Conservation (phyloP, 1,140 invertebrate species). For the Tetranychus cinnabarinus region DNA sequence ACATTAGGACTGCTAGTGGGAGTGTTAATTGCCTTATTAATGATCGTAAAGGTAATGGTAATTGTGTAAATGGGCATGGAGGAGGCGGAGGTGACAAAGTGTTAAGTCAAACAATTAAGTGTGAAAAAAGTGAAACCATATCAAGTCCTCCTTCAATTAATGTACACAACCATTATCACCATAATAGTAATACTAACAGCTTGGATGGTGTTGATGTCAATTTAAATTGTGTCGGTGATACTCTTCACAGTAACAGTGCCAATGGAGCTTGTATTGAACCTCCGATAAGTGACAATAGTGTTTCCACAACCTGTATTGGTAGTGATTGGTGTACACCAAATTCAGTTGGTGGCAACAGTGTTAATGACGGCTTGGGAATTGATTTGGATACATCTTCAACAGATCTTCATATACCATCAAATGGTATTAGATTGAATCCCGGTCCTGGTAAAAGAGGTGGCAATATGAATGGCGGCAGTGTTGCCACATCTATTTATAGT, state of each 20-base stretch:
- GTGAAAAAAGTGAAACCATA: not conserved
- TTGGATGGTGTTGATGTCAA: not conserved
- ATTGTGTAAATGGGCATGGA: not conserved
- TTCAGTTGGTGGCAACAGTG: too few relatives aligned
- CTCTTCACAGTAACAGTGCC: not conserved
- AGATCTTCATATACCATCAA: not conserved
- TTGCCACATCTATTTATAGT: not conserved
- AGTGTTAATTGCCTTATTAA: not conserved
- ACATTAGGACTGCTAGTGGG: not conserved
- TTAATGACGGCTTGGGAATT: not conserved
- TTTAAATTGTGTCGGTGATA: not conserved
- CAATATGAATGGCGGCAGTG: not conserved
- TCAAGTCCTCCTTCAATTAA: not conserved
- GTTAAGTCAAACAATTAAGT: not conserved
- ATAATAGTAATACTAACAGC: not conserved
- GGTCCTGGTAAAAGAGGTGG: not conserved
- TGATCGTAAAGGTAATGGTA: not conserved
- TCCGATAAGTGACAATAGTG: conserved; percentile 27
- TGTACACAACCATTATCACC: not conserved
- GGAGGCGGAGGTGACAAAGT: too few relatives aligned
- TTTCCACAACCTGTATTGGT: conserved; percentile 23
- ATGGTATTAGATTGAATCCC: not conserved
- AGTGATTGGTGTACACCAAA: not conserved
- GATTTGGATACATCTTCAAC: not conserved
- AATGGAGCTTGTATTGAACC: not conserved